Conservation (phyloP, 2,888 invertebrate genomes). For the Archips xylosteana region DNA sequence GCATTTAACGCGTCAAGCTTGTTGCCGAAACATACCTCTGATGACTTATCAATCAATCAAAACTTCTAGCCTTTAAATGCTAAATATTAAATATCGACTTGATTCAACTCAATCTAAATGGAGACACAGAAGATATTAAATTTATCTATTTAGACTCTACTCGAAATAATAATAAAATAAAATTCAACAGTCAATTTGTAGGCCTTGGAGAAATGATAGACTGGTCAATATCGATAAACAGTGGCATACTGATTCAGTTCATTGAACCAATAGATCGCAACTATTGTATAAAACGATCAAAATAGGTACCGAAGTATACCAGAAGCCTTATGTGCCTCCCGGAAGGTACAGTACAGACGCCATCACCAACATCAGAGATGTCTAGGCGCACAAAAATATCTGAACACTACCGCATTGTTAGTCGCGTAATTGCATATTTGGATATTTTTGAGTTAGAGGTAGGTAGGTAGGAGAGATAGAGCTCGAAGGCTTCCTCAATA, state of each 20-base stretch:
- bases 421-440: too few species aligned
- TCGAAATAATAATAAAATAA: not conserved
- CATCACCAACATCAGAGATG: too few species aligned
- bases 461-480: too few species aligned
- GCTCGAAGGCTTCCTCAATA: too few species aligned
- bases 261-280: slow-evolving; percentile 17
- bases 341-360: too few species aligned
- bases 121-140: not conserved
- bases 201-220: not conserved
- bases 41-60: not conserved
- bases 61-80: not conserved
- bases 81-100: not conserved
- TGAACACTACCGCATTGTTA: too few species aligned
- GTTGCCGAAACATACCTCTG: not conserved
- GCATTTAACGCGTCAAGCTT: slow-evolving; percentile 1
- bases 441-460: too few species aligned
- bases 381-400: too few species aligned
- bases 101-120: not conserved
- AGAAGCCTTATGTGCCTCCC: not conserved
- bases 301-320: not conserved
- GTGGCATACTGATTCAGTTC: not conserved
- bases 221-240: not conserved
- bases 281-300: not conserved
- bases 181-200: not conserved
- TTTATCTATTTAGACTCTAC: not conserved